Evolutionary conservation across 2,797 vertebrate genomes (phyloP), one percentile per base, ranked within the genome.

Genomic region (Danio albolineatus): DNA sequence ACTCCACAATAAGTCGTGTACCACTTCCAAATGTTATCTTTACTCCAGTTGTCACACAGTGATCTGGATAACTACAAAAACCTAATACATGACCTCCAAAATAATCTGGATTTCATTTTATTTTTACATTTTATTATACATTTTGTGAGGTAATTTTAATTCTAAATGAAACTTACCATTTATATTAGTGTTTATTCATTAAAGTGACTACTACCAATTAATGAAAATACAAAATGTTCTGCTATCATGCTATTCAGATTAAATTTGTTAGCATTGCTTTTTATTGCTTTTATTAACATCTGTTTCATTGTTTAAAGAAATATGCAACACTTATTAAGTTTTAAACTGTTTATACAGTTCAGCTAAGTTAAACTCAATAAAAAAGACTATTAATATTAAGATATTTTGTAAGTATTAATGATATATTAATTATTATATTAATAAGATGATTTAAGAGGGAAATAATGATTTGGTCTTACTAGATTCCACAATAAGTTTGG

Each of bases 1-100:
- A 67, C 14, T 75, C 39, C 14, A 71, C 59, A 36, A 43, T 56
- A 53, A 84, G 59, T 46, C 21, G 61, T 67, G 48, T 71, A 12
- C 76, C 79, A 59, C n/a, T 82, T 51, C 82, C 82, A 71, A 78
- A 86, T 62, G 36, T 39, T 16, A 86, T 62, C 73, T 86, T 86
- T 44, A 49, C 44, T 46, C 74, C 74, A 72, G 53, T 2, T 59
- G 17, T 73, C 81, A 78, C 81, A 82, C 76, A 78, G 76, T 48
- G 13, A 14, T 41, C 5, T 21, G 14, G 0, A 19, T 12, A 38
- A 54, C 48, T 71, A 72, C 67, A 72, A 72, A 54, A 71, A 79
- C 69, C 4, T 60, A 21, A 0, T 19, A 14, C 41, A 16, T 19
- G 46, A 49, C 43, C 39, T 76, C 12, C 5, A 74, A 61, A 38